Base-by-base conservation (phyloP, 2,888 invertebrate species). In the Xanthia icteritia region DNA sequence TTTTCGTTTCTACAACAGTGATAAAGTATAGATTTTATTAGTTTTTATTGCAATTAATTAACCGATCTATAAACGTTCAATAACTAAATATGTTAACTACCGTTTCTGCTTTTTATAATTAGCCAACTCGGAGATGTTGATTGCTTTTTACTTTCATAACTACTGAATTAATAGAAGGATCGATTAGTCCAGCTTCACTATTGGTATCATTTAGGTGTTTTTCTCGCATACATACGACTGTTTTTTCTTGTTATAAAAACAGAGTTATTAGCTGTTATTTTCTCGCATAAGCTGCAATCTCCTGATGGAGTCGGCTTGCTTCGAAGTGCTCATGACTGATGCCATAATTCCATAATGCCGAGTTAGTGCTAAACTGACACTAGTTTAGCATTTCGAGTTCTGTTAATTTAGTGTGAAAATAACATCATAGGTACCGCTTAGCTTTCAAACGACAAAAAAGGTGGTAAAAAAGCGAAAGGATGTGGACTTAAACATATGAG, bases 11-110 rank as follows among this genome's bases (percentile, higher is more conserved):
- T 88, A 86, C 84, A 87, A 85, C 90, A 92, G 91, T 90, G 91
- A 91, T 91, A 92, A 92, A 92, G 90, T 86, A 88, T 91, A 82
- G 83, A 89, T 90, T 90, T 88, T 88, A 91, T 88, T 89, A 85
- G 83, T 89, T 88, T 90, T 90, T 90, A 88, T 89, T 88, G 86
- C 85, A 90, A 90, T 90, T 91, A 91, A 89, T 91, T 89, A 89
- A 88, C 85, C 84, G 86, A 88, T 90, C 86, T 86, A 88, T 88
- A 85, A 88, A 86, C 82, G 88, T 89, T 90, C 84, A 86, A 88
- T 85, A 79, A 68, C 63, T 79, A 87, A 86, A 89, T 89, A 88
- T 81, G 75, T 78, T 87, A 91, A 90, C 90, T 89, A 89, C 85
- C 88, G 88, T 89, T 88, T 87, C 87, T 89, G 85, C 86, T 81